Evolutionary conservation across 1,140 invertebrate genomes (phyloP).

Genomic region (Pogonomyrmex barbatus): DNA sequence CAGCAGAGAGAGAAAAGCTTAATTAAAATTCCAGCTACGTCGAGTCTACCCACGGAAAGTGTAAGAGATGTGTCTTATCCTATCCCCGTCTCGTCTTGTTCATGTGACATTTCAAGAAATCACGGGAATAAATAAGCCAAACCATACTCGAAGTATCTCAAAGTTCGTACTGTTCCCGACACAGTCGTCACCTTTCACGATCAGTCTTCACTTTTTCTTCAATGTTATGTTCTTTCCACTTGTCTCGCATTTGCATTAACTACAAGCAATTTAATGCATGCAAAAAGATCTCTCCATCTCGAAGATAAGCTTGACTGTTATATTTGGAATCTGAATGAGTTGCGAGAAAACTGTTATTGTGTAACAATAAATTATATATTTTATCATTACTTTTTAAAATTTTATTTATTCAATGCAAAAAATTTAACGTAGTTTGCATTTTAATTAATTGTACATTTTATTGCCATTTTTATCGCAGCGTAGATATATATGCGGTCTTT

Average conservation of each 20-base stretch:
- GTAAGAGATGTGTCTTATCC: conserved; percentile 44
- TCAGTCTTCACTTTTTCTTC: background rate
- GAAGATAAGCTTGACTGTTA: conserved; percentile 20
- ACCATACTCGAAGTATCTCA: conserved; percentile 66
- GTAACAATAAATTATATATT: conserved; percentile 10
- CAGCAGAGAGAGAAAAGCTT: conserved; percentile 74
- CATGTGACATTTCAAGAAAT: conserved; percentile 71
- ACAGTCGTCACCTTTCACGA: conserved; percentile 56
- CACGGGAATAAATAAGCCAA: conserved; percentile 71
- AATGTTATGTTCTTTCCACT: background rate
- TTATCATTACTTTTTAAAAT: background rate
- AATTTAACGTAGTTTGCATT: background rate
- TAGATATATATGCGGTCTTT: background rate
- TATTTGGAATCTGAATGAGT: conserved; percentile 24
- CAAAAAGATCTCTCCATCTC: conserved; percentile 49
- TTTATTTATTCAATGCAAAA: background rate
- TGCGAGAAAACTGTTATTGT: conserved; percentile 27
- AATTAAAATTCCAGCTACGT: conserved; percentile 79
- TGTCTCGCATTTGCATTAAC: conserved; percentile 65
- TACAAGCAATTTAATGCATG: conserved; percentile 59
- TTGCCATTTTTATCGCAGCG: background rate
- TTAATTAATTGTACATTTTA: background rate
- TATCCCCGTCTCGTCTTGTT: conserved; percentile 4
- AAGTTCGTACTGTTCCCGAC: conserved; percentile 62
- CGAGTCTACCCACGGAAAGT: conserved; percentile 70